Percentiles rank a stretch among this genome's conserved stretches.
phyloP scores from a whole-genome alignment of 35 echinoderm and acorn worm genomes.

The Ophioderma brevispina region DNA sequence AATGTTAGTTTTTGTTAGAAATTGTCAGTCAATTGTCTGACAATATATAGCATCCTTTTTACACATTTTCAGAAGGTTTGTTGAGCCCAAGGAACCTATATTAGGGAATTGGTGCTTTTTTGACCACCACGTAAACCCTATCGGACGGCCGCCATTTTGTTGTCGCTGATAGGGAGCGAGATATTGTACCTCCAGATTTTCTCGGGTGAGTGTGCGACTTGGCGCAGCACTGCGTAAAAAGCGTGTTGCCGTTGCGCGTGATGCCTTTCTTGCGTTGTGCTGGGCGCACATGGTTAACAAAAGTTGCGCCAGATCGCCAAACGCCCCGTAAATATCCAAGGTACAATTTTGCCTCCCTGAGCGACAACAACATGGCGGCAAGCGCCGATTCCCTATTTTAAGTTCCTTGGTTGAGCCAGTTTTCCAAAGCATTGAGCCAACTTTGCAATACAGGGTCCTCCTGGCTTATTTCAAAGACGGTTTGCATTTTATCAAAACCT shows the following conservation, averaged over 20 bases:
- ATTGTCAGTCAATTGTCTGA: too few relatives aligned
- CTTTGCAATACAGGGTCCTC: too few relatives aligned
- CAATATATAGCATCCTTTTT: too few relatives aligned
- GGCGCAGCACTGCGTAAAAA: neutral
- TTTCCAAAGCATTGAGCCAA: too few relatives aligned
- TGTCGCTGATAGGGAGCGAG: neutral
- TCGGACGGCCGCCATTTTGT: neutral
- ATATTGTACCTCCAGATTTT: conserved; percentile 1
- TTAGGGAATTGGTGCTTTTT: neutral
- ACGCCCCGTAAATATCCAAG: neutral
- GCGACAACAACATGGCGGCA: neutral
- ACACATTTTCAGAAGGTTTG: too few relatives aligned
- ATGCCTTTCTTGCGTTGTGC: conserved; percentile 1
- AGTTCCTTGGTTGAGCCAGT: conserved; percentile 12
- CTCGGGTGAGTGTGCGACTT: neutral
- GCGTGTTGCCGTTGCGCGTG: neutral
- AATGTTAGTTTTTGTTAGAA: too few relatives aligned
- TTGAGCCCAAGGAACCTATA: neutral
- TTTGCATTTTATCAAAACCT: too few relatives aligned
- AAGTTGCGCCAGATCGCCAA: conserved; percentile 4
- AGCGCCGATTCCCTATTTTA: conserved; percentile 12
- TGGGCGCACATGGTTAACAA: neutral
- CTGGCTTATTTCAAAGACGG: too few relatives aligned
- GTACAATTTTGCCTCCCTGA: neutral
- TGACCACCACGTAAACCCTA: conserved; percentile 4